phyloP scores from a whole-genome alignment of 2,797 vertebrate genomes.

The Gadopsis bispinosus region DNA sequence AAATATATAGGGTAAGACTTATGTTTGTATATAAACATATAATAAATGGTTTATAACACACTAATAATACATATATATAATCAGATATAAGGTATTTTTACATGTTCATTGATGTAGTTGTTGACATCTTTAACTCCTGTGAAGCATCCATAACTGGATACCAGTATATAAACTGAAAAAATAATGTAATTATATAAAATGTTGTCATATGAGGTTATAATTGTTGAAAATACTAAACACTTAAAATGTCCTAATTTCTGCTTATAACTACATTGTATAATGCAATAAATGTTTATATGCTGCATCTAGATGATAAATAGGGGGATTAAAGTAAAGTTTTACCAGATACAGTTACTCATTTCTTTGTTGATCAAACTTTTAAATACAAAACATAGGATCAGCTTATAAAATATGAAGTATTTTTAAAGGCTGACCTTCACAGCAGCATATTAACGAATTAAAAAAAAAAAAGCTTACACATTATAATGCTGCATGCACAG shows the following conservation, averaged over 20 bases:
- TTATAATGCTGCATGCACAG: background rate
- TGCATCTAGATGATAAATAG: background rate
- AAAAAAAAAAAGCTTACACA: conserved; percentile 6
- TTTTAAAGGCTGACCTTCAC: background rate
- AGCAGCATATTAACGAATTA: background rate
- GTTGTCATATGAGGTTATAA: background rate
- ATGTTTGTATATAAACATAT: background rate
- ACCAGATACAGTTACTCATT: background rate
- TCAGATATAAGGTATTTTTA: background rate
- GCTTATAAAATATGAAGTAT: background rate
- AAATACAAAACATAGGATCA: background rate
- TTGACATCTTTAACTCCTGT: background rate
- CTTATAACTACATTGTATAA: background rate
- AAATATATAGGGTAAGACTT: background rate
- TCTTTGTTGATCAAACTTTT: background rate
- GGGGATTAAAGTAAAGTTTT: background rate
- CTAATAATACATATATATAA: background rate
- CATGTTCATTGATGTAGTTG: background rate
- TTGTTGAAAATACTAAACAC: background rate
- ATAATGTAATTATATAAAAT: background rate
- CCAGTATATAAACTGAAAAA: background rate
- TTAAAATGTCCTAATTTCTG: background rate
- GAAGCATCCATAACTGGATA: background rate
- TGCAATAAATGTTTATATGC: background rate
- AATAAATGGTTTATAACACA: background rate